These are phyloP conservation scores for Sebastes minor DNA, from an alignment of 2,797 vertebrate genomes.

Conservation along the genomic window DNA sequence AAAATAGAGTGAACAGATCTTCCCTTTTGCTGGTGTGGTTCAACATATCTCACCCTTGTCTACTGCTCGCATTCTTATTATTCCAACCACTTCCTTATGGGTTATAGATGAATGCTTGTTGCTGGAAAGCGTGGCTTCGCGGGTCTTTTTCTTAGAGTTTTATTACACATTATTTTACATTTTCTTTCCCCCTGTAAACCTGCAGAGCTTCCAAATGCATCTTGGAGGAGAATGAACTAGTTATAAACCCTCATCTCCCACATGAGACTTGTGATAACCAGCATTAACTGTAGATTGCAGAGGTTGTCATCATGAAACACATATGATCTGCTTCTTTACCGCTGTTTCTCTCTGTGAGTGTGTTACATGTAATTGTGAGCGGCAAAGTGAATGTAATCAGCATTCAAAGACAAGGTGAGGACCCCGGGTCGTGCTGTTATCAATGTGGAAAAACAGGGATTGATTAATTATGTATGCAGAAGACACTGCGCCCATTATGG, in stretches of 20 bases:
- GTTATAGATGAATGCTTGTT: constrained; percentile 10
- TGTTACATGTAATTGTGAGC: constrained; percentile 12
- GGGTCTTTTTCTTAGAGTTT: constrained; percentile 24
- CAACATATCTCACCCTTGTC: constrained; percentile 52
- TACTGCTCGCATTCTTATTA: constrained; percentile 39
- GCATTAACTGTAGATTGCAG: background rate
- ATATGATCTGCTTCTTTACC: background rate
- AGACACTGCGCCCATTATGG: constrained; percentile 61
- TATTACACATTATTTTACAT: constrained; percentile 7
- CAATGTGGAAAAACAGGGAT: constrained; percentile 59
- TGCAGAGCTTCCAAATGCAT: background rate
- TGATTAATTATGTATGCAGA: constrained; percentile 76
- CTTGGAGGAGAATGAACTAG: background rate
- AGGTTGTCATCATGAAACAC: background rate
- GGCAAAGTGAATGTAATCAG: constrained; percentile 30
- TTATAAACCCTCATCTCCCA: constrained; percentile 2
- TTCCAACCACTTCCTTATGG: constrained; percentile 7
- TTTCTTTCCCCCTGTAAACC: background rate
- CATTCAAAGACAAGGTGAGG: constrained; percentile 50
- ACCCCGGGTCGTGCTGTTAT: constrained; percentile 42
- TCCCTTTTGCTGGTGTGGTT: constrained; percentile 56
- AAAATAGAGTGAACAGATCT: constrained; percentile 71
- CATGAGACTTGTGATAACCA: constrained; percentile 18
- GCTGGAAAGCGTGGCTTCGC: background rate
- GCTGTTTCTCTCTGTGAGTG: background rate